A percentile compares a stretch with the other conserved stretches of the same genome.
These are phyloP conservation scores for Urocolius indicus DNA, from an alignment of 2,113 vertebrate genomes.

Conservation along the genomic window DNA sequence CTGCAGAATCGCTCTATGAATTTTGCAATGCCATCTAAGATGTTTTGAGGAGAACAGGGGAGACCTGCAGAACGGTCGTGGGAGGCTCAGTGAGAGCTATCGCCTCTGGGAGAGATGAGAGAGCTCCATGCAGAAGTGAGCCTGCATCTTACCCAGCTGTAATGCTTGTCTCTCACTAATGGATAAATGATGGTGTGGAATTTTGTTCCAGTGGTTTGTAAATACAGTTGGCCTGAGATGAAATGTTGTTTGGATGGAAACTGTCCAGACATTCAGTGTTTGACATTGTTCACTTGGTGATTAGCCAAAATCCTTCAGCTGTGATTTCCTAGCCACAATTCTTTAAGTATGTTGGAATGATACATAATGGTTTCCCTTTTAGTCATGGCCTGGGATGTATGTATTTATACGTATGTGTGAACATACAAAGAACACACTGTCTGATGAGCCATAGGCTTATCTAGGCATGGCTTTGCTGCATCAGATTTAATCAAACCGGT, in stretches of 20 bases:
- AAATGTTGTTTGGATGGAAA: slow-evolving; percentile 73
- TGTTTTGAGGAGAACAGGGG: not conserved
- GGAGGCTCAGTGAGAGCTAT: not conserved
- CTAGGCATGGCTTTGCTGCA: slow-evolving; percentile 4
- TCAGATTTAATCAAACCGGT: slow-evolving; percentile 10
- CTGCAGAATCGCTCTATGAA: not conserved
- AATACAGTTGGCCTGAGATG: slow-evolving; percentile 59
- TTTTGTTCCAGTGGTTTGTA: slow-evolving; percentile 57
- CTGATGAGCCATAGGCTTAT: not conserved
- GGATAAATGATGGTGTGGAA: slow-evolving; percentile 28
- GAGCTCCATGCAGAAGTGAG: not conserved
- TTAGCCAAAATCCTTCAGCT: slow-evolving; percentile 75
- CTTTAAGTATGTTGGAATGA: slow-evolving; percentile 44
- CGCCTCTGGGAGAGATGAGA: not conserved
- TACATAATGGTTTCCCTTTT: slow-evolving; percentile 3
- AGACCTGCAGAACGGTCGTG: not conserved
- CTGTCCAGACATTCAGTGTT: slow-evolving; percentile 73
- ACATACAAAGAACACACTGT: not conserved
- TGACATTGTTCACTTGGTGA: slow-evolving; percentile 76
- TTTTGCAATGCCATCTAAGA: not conserved
- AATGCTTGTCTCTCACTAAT: not conserved
- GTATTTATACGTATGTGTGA: not conserved
- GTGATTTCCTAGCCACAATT: slow-evolving; percentile 48
- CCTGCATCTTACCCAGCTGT: not conserved
- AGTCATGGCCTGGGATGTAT: not conserved